Conservation (phyloP, 2,888 invertebrate genomes). For the Urechis unicinctus region DNA sequence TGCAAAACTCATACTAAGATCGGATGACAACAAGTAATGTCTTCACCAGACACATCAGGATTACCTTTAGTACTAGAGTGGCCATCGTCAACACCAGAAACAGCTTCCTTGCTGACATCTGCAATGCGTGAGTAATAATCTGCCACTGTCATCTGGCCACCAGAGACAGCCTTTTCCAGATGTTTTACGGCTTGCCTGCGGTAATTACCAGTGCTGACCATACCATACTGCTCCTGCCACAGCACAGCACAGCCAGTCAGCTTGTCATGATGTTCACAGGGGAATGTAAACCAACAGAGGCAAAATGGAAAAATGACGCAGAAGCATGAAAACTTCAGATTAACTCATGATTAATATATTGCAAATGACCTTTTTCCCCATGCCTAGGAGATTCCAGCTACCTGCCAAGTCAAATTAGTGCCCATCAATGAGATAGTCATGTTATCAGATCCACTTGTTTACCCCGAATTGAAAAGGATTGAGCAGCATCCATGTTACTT, state of each 20-base stretch:
- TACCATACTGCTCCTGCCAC: constrained; percentile 72
- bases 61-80: constrained; percentile 73
- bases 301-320: too few species aligned
- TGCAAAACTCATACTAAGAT: too few species aligned
- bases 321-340: too few species aligned
- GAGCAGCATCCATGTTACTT: too few species aligned
- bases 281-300: too few species aligned
- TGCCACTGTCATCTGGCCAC: constrained; percentile 76
- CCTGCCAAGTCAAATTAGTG: too few species aligned
- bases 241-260: neutral
- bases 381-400: too few species aligned
- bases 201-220: constrained; percentile 81
- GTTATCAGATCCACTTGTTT: too few species aligned
- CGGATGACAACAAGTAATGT: neutral
- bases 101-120: constrained; percentile 68
- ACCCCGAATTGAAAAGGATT: too few species aligned
- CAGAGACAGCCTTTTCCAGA: constrained; percentile 73
- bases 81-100: constrained; percentile 74
- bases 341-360: too few species aligned
- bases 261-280: neutral
- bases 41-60: neutral
- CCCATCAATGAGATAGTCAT: too few species aligned
- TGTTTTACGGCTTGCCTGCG: constrained; percentile 71
- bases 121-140: constrained; percentile 78
- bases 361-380: too few species aligned